Evolutionary conservation across 2,797 vertebrate species (phyloP).

Genomic region (Tragelaphus oryx): DNA sequence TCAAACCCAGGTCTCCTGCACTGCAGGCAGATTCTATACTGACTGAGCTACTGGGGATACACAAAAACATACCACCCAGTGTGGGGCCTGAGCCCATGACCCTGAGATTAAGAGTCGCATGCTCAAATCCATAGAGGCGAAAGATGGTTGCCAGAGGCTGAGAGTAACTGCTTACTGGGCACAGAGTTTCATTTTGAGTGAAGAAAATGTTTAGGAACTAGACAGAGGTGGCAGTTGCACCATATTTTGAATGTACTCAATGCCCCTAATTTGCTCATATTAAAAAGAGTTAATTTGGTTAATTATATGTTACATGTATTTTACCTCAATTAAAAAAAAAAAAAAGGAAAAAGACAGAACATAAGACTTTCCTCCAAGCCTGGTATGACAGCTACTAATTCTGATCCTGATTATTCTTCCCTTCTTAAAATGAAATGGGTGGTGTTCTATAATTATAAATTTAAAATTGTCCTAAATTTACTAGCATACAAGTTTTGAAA

Average conservation of each 20-base stretch:
- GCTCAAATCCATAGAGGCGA: neutral
- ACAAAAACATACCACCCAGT: neutral
- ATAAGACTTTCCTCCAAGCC: neutral
- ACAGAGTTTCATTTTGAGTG: neutral
- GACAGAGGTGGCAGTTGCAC: neutral
- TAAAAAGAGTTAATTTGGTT: neutral
- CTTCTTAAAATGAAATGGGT: neutral
- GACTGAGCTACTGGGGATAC: neutral
- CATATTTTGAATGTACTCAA: neutral
- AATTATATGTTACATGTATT: neutral
- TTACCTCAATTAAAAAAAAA: neutral
- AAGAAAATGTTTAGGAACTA: neutral
- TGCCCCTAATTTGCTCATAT: neutral
- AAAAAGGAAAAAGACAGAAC: neutral
- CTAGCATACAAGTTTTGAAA: neutral
- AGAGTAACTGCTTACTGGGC: neutral
- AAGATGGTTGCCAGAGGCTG: neutral
- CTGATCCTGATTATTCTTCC: neutral
- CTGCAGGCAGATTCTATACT: neutral
- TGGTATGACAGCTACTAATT: neutral
- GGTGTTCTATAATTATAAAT: neutral
- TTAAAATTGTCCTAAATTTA: constrained; percentile 17
- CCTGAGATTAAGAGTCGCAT: neutral
- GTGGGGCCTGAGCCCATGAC: neutral
- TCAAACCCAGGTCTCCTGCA: neutral